Percentiles rank a stretch among this genome's conserved stretches.
These are phyloP conservation scores for Cheilosia scutellata DNA, from an alignment of 2,888 invertebrate species.

Conservation along the genomic window DNA sequence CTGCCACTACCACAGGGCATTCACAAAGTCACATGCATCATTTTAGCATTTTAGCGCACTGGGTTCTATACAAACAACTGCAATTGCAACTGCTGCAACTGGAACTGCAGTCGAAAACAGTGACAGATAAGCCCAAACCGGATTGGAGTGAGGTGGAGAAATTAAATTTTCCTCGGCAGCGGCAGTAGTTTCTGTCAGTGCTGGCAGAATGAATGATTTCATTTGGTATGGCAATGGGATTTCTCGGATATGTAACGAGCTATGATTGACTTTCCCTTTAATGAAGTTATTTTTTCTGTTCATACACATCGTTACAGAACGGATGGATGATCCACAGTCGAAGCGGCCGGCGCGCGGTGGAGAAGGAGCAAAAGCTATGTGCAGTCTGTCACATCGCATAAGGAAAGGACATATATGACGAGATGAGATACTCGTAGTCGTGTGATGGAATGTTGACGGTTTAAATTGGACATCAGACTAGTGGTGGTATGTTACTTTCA, in stretches of 20 bases:
- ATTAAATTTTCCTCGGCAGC: conserved; percentile 40
- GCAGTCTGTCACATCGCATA: conserved; percentile 21
- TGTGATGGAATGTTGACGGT: conserved; percentile 46
- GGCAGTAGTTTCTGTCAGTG: neutral
- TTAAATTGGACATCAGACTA: conserved; percentile 26
- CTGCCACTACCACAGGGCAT: conserved; percentile 6
- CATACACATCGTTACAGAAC: neutral
- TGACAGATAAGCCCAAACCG: conserved; percentile 11
- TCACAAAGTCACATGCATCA: conserved; percentile 34
- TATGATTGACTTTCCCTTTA: conserved; percentile 71
- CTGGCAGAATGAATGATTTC: conserved; percentile 43
- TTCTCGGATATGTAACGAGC: conserved; percentile 44
- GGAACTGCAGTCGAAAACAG: conserved; percentile 22
- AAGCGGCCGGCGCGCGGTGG: neutral
- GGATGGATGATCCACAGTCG: neutral
- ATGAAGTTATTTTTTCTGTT: conserved; percentile 39
- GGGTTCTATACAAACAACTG: conserved; percentile 23
- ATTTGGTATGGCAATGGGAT: conserved; percentile 31
- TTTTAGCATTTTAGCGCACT: conserved; percentile 25
- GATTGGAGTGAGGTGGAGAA: conserved; percentile 36
- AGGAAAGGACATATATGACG: conserved; percentile 31
- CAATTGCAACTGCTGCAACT: neutral
- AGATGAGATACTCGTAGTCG: conserved; percentile 10
- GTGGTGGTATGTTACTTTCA: conserved; percentile 20
- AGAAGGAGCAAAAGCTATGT: neutral